Conservation (phyloP, 53 echinoderm and acorn worm genomes). For the Holothuria scabra region DNA sequence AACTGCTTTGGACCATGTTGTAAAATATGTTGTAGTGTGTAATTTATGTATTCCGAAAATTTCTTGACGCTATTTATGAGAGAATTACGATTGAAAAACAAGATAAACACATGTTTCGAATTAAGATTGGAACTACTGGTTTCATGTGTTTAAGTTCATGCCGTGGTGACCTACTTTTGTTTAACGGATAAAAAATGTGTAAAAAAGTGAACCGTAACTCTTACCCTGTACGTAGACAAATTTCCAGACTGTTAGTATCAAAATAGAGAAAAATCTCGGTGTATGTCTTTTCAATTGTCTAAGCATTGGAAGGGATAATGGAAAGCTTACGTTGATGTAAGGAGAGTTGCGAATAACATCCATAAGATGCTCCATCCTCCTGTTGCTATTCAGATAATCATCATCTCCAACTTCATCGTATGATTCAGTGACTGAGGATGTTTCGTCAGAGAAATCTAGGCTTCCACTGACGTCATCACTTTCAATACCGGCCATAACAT, state of each 20-base stretch:
- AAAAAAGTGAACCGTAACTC: too few species aligned
- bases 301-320: too few species aligned
- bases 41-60: too few species aligned
- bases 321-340: slow-evolving; percentile 30
- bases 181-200: too few species aligned
- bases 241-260: background rate
- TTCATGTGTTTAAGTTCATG: background rate
- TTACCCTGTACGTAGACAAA: background rate
- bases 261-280: background rate
- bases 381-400: slow-evolving; percentile 5
- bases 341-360: slow-evolving; percentile 42
- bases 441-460: slow-evolving; percentile 10
- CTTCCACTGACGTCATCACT: slow-evolving; percentile 9
- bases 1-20: too few species aligned
- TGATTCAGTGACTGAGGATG: slow-evolving; percentile 11
- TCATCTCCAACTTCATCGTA: slow-evolving; percentile 13
- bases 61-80: too few species aligned
- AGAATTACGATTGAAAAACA: background rate
- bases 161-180: too few species aligned
- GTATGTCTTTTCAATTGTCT: too few species aligned
- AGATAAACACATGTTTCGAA: background rate
- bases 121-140: background rate
- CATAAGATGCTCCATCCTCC: slow-evolving; percentile 37
- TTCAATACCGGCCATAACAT: slow-evolving; percentile 16
- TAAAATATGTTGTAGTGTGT: too few species aligned